Evolutionary conservation across 2,888 invertebrate species (phyloP).

Genomic region (Galerucella nymphaeae): DNA sequence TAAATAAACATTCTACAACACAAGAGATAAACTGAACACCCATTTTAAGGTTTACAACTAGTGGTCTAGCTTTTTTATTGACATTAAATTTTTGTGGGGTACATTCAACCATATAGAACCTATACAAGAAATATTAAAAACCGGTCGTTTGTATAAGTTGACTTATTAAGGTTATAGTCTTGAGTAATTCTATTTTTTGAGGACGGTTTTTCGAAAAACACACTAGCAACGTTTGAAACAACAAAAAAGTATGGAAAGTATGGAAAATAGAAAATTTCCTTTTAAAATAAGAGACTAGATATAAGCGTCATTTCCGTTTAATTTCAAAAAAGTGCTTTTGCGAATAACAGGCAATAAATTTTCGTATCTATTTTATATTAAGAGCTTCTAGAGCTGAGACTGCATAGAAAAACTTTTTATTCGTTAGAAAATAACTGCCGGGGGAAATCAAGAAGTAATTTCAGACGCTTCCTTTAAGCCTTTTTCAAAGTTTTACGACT

Average conservation of each 20-base stretch:
- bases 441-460: constrained; percentile 52
- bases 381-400: neutral
- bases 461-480: constrained; percentile 45
- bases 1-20: constrained; percentile 38
- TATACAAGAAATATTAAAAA: neutral
- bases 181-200: too few relatives aligned
- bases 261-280: too few relatives aligned
- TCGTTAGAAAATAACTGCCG: constrained; percentile 45
- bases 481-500: constrained; percentile 46
- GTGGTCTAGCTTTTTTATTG: neutral
- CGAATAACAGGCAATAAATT: neutral
- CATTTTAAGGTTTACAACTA: neutral
- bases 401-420: constrained; percentile 33
- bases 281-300: too few relatives aligned
- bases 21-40: neutral
- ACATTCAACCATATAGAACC: neutral
- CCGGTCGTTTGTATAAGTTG: neutral
- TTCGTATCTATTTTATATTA: constrained; percentile 14
- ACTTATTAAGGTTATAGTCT: too few relatives aligned
- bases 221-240: too few relatives aligned
- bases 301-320: too few relatives aligned
- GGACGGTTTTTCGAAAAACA: too few relatives aligned
- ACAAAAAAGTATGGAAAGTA: too few relatives aligned
- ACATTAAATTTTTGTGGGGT: neutral
- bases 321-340: neutral